Base-by-base conservation (phyloP, 2,888 invertebrate genomes). In the Dasysyrphus tricinctus region DNA sequence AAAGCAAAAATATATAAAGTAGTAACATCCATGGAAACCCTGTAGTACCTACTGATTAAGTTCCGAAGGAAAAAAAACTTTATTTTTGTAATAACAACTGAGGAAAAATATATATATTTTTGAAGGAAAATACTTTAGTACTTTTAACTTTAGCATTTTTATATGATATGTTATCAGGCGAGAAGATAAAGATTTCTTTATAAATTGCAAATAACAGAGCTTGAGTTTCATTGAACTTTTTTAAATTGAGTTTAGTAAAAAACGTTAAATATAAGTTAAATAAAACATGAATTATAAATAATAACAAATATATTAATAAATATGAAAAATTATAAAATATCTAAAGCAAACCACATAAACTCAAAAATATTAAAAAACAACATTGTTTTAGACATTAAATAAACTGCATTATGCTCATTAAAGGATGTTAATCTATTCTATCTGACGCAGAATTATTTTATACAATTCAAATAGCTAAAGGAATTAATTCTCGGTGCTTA, bases 391-490 rank as follows among this genome's bases (percentile, higher is more conserved):
- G 59, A 9, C 3, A 61, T 19, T 39, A 2, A 6, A 39, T 19
- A 61, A 61, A 42, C 8, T 14, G 34, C n/a, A 67, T 49, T 49
- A 42, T 67, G 67, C 14, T 67, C 14, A 67, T 49, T 65, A 37
- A 49, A 67, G 9, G 12, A 49, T 67, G 14, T 67, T 67, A 67
- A 67, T 32, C 34, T 37, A 37, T 37, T 49, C 19, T 19, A 49
- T 49, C 49, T 12, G 49, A 67, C 49, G 49, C 34, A 8, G 7
- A 19, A 19, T 49, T 67, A 49, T 49, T 49, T 67, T 19, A n/a
- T n/a, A 37, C 37, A 0, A 2, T 11, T n/a, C 3, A 34, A 49
- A 47, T 19, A 4, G 1, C 19, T 6, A 49, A 44, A n/a, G 32
- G 16, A 47, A 32, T 63, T 49, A 24, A 63, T 63, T 44, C 14